phyloP scores from a whole-genome alignment of 1,140 invertebrate genomes.

The Apis cerana region DNA sequence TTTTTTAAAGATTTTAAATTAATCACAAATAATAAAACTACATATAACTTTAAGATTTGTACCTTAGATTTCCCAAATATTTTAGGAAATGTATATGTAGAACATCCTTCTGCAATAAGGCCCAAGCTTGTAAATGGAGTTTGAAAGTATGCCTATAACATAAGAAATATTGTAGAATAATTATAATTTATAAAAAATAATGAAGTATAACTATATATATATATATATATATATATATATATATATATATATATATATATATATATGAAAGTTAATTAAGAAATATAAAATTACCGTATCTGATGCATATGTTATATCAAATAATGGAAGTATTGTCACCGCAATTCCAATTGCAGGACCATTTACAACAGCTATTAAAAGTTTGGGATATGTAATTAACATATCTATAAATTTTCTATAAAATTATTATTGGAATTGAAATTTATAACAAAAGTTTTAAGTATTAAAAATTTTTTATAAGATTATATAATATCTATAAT shows the following conservation, averaged over 20 bases:
- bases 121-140: conserved; percentile 93
- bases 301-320: conserved; percentile 94
- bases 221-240: too few relatives aligned
- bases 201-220: not conserved
- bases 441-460: not conserved
- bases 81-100: conserved; percentile 90
- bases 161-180: not conserved
- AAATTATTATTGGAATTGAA: conserved; percentile 5
- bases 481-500: conserved; percentile 13
- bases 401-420: conserved; percentile 87
- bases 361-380: conserved; percentile 94
- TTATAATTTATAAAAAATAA: not conserved
- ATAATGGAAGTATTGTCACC: conserved; percentile 91
- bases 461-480: not conserved
- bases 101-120: conserved; percentile 92
- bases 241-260: too few relatives aligned
- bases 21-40: conserved; percentile 6
- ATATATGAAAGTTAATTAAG: not conserved
- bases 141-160: conserved; percentile 89
- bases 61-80: conserved; percentile 91
- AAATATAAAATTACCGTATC: conserved; percentile 82
- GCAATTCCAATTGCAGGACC: conserved; percentile 96
- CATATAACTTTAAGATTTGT: conserved; percentile 42
- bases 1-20: conserved; percentile 16
- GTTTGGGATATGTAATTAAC: conserved; percentile 94